Percentiles rank a stretch among this genome's conserved stretches.
phyloP scores from a whole-genome alignment of 2,113 vertebrate genomes.

The Etia nguti region DNA sequence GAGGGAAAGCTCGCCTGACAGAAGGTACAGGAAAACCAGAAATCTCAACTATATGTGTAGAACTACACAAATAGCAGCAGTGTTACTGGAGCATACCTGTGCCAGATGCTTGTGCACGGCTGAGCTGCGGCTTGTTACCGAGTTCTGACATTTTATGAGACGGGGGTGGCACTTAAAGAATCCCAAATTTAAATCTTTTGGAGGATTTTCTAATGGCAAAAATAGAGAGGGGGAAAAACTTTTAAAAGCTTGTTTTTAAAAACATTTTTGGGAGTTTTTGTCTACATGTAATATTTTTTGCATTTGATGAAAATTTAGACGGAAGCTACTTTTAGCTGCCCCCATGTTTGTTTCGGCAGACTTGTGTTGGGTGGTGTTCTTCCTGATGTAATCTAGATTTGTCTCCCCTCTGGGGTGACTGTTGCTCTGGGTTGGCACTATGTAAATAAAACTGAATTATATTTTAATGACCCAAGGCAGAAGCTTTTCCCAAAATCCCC shows the following conservation, averaged over 20 bases:
- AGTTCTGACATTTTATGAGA: neutral
- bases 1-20: constrained; percentile 75
- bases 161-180: neutral
- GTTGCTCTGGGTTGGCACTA: neutral
- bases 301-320: neutral
- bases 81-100: neutral
- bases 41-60: neutral
- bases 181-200: neutral
- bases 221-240: neutral
- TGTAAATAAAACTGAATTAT: neutral
- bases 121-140: neutral
- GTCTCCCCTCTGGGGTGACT: neutral
- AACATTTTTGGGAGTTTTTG: neutral
- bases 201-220: neutral
- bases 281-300: neutral
- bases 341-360: neutral
- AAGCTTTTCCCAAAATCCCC: neutral
- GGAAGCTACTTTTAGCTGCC: neutral
- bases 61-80: neutral
- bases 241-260: neutral
- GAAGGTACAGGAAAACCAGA: constrained; percentile 59
- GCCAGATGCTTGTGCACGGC: neutral
- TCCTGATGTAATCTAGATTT: neutral
- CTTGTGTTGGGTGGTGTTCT: neutral
- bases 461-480: neutral